Conservation (phyloP, 2,113 vertebrate genomes). For the Chionomys nivalis region DNA sequence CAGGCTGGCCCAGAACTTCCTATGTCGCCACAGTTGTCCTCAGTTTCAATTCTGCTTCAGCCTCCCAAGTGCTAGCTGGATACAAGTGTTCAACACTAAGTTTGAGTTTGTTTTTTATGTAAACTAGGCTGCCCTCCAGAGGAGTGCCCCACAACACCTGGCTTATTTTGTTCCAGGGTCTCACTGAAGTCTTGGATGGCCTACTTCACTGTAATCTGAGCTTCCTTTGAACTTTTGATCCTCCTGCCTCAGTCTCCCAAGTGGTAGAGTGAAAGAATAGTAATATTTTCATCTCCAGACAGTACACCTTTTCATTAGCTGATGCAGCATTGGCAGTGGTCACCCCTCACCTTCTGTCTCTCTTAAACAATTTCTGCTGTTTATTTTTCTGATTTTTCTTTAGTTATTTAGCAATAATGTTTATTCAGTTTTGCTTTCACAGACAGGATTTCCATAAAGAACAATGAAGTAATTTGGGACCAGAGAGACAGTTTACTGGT, state of each 20-base stretch:
- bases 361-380: not conserved
- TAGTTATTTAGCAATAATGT: not conserved
- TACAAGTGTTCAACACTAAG: not conserved
- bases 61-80: not conserved
- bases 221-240: not conserved
- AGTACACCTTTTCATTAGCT: not conserved
- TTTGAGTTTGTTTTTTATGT: not conserved
- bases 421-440: too few relatives aligned
- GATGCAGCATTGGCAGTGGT: not conserved
- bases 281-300: not conserved
- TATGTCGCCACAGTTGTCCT: not conserved
- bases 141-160: not conserved
- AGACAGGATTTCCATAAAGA: too few relatives aligned
- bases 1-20: not conserved
- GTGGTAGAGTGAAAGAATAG: not conserved
- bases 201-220: not conserved
- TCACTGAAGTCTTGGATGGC: not conserved
- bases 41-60: not conserved
- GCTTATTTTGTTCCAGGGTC: not conserved
- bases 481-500: too few relatives aligned
- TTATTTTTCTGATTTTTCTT: not conserved
- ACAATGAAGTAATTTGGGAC: too few relatives aligned
- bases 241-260: not conserved
- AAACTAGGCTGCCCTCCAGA: not conserved
- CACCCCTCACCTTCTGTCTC: not conserved